Evolutionary conservation across 1,140 invertebrate species (phyloP), one percentile per base, ranked within the genome.

Genomic region (Drosophila nasuta): DNA sequence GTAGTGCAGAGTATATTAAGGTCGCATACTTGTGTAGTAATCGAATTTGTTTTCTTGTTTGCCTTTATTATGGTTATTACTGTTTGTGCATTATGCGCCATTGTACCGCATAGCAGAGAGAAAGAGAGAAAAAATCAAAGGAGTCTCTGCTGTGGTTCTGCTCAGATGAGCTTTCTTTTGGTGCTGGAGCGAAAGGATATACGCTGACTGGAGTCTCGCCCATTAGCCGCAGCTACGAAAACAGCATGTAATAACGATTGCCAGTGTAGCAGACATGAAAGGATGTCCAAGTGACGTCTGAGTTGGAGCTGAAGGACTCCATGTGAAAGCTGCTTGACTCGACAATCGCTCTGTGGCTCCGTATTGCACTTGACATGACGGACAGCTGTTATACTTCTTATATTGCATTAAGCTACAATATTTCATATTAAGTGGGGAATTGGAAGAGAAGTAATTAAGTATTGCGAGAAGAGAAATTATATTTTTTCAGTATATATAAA

Each of bases 41-140:
- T n/a, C 46, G n/a, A 30, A 52, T 10, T 35, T 17, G 5, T 57
- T 56, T 56, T 6, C 51, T 17, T 48, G 46, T 48, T 33, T 20
- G 51, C 41, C 10, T 43, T 68, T 59, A 59, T 48, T 48, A 43
- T 52, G 35, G 73, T 83, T 72, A 73, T 64, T 67, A 60, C 63
- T 64, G 59, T 43, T 51, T 68, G 51, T 58, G 49, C 60, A 66
- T 79, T 83, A 79, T 82, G 72, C 8, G 33, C 51, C 63, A 5
- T 15, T 5, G 45, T 13, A 56, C 35, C 41, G 49, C 15, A 62
- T 56, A 54, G 79, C 66, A 75, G 10, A 33, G 35, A 52, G 41
- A 43, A n/a, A 43, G 41, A 43, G 41, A 8, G 38, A 43, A 4
- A 7, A 43, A 49, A 20, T 59, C 54, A 69, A 82, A 79, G 63